Evolutionary conservation across 1,140 invertebrate species (phyloP).

Genomic region (Phymastichus coffea): DNA sequence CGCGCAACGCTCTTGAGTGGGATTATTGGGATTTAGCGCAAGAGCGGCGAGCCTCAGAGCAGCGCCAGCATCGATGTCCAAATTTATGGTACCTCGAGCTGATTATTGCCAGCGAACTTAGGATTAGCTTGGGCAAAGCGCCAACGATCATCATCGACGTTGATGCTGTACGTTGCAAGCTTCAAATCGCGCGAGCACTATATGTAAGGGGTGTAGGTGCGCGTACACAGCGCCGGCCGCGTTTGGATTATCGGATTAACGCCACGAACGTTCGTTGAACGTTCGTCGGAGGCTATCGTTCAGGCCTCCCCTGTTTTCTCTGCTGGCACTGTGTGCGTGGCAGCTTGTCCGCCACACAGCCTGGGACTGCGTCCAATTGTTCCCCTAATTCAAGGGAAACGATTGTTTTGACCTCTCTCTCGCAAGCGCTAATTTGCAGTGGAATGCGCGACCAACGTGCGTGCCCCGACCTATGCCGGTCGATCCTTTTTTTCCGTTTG

Average conservation of each 20-base stretch:
- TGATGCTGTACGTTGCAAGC: no score
- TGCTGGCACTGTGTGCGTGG: not conserved
- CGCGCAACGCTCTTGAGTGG: conserved; percentile 16
- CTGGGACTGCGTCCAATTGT: conserved; percentile 20
- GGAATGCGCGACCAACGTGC: no score
- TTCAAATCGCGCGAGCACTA: not conserved
- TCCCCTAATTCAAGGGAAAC: conserved; percentile 27
- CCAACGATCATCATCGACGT: no score
- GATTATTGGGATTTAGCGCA: conserved; percentile 8
- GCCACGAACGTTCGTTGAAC: no score
- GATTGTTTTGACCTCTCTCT: conserved; percentile 21
- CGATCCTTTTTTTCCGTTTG: not conserved
- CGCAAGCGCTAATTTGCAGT: no score
- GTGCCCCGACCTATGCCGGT: no score
- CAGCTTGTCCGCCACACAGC: not conserved
- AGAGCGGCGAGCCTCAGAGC: no score
- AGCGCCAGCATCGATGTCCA: not conserved
- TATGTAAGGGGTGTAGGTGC: no score
- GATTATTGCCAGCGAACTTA: not conserved
- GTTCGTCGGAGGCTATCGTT: conserved; percentile 34
- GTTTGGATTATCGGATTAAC: conserved; percentile 48
- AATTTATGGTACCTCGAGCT: conserved; percentile 6
- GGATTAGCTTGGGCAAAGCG: conserved; percentile 7
- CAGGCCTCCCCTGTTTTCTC: conserved; percentile 22
- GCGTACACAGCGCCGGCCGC: no score